Conservation (phyloP, 2,888 invertebrate species). For the Drosophila multiciliata region DNA sequence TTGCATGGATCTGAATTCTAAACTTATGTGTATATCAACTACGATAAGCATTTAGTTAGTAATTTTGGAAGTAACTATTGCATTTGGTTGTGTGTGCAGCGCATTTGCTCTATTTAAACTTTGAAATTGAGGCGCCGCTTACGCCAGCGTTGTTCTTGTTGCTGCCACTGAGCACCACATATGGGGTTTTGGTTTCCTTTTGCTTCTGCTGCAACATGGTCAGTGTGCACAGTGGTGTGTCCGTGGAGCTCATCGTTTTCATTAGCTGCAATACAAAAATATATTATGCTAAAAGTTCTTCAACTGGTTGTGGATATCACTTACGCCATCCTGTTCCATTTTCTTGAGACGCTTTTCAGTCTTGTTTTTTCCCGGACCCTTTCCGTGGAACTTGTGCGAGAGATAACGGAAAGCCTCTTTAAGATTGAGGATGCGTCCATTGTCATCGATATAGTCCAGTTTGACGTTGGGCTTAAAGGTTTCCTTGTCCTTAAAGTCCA, state of each 20-base stretch:
- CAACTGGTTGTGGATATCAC: not conserved
- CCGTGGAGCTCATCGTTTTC: constrained; percentile 99
- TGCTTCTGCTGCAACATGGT: constrained; percentile 98
- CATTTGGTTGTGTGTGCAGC: constrained; percentile 65
- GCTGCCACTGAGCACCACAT: constrained; percentile 95
- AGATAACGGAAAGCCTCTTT: constrained; percentile 99
- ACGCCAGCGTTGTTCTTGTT: constrained; percentile 87
- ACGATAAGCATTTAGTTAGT: constrained; percentile 50
- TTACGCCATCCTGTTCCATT: constrained; percentile 94
- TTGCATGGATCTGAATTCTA: constrained; percentile 35
- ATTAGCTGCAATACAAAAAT: constrained; percentile 88
- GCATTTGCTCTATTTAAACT: constrained; percentile 77
- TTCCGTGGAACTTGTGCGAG: constrained; percentile 99
- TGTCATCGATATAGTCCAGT: constrained; percentile 98
- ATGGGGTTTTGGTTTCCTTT: constrained; percentile 96
- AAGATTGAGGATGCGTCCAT: constrained; percentile 94
- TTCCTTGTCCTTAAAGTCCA: constrained; percentile 96
- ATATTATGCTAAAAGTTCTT: not conserved
- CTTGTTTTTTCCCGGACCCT: constrained; percentile 99
- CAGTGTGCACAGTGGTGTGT: constrained; percentile 97
- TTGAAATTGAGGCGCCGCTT: constrained; percentile 82
- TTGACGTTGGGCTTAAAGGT: constrained; percentile 97
- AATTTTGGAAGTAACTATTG: constrained; percentile 74
- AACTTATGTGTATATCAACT: constrained; percentile 43
- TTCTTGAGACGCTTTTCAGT: constrained; percentile 98